A percentile compares a stretch with the other conserved stretches of the same genome.
Evolutionary conservation across 2,888 invertebrate species (phyloP).

Genomic region (Melangyna quadrimaculata): DNA sequence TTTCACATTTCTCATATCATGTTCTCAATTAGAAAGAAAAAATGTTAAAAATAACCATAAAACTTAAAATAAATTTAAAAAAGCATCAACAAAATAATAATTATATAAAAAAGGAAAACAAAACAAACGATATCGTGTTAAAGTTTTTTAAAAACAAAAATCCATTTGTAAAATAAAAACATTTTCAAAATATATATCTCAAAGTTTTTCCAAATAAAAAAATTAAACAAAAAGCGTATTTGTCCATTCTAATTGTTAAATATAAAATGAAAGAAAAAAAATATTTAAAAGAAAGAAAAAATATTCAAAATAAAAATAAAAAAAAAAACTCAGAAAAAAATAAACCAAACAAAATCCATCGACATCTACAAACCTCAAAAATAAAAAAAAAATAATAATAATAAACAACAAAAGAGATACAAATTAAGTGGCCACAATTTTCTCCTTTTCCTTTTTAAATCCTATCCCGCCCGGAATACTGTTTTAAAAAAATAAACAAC

Average conservation of each 20-base stretch:
- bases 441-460: constrained; percentile 16
- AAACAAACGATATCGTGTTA: constrained; percentile 46
- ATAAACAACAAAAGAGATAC: constrained; percentile 20
- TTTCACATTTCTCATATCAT: constrained; percentile 68
- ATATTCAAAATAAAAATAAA: constrained; percentile 10
- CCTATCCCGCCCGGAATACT: constrained; percentile 26
- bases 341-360: constrained; percentile 54
- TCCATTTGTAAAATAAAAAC: constrained; percentile 61
- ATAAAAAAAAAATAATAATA: not conserved
- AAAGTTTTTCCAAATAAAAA: constrained; percentile 56
- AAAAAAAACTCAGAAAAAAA: constrained; percentile 15
- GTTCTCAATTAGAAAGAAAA: constrained; percentile 64
- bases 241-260: constrained; percentile 71
- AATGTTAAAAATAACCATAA: constrained; percentile 58
- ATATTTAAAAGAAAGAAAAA: constrained; percentile 38
- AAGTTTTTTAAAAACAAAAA: constrained; percentile 43
- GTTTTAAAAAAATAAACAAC: not conserved
- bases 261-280: constrained; percentile 44
- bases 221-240: constrained; percentile 52
- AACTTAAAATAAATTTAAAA: constrained; percentile 46
- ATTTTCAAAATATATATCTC: constrained; percentile 61
- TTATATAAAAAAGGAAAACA: constrained; percentile 16
- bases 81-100: constrained; percentile 43
- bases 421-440: constrained; percentile 33
- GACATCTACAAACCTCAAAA: constrained; percentile 51